A percentile compares a stretch with the other conserved stretches of the same genome.
These are phyloP conservation scores for Hymenochirus boettgeri DNA, from an alignment of 2,113 vertebrate genomes.

Conservation along the genomic window DNA sequence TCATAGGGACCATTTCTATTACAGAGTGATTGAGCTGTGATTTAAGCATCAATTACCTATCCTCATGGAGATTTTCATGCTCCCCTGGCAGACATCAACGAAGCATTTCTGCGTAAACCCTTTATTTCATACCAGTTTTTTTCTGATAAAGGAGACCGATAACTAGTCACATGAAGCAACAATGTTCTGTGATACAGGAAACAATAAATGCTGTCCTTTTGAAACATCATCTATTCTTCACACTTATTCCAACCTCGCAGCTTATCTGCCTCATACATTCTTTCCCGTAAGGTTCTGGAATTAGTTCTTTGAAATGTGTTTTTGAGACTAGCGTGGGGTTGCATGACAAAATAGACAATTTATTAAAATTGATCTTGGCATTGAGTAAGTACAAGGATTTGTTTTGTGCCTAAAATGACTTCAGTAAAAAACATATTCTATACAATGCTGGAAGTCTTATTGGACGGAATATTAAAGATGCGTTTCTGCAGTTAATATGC, in stretches of 20 bases:
- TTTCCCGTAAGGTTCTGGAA: conserved; percentile 31
- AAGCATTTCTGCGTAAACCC: conserved; percentile 59
- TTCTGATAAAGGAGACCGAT: conserved; percentile 61
- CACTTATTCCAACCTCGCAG: conserved; percentile 36
- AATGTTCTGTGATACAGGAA: conserved; percentile 57
- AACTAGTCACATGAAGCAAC: conserved; percentile 66
- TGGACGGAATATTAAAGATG: conserved; percentile 26
- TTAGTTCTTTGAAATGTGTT: conserved; percentile 28
- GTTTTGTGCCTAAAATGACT: conserved; percentile 2
- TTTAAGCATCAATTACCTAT: conserved; percentile 73
- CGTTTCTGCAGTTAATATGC: conserved; percentile 32
- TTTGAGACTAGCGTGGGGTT: conserved; percentile 37
- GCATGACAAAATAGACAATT: conserved; percentile 14
- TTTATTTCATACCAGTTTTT: conserved; percentile 66
- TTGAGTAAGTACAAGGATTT: background rate
- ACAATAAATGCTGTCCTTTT: conserved; percentile 58
- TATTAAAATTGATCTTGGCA: background rate
- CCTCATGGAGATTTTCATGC: conserved; percentile 67
- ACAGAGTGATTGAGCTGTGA: conserved; percentile 68
- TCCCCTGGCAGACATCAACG: conserved; percentile 66
- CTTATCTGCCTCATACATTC: conserved; percentile 55
- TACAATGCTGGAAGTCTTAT: background rate
- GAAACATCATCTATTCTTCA: conserved; percentile 58
- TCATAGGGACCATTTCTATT: conserved; percentile 69
- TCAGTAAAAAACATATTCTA: background rate